These are phyloP conservation scores for Lepidocolaptes lacrymiger DNA, from an alignment of 2,797 vertebrate genomes.

Conservation along the genomic window DNA sequence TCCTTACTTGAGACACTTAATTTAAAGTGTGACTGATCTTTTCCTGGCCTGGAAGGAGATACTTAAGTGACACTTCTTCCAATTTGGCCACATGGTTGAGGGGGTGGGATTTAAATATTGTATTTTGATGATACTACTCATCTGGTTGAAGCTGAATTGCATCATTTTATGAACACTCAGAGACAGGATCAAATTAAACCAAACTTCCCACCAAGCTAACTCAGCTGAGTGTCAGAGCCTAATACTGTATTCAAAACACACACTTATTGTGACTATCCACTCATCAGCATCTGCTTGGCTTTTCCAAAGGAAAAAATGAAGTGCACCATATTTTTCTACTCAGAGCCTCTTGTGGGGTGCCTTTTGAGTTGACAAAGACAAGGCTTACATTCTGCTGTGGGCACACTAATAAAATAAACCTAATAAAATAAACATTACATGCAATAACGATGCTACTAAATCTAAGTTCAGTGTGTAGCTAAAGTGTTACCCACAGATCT, in stretches of 20 bases:
- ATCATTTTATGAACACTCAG: slow-evolving; percentile 47
- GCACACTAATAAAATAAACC: slow-evolving; percentile 69
- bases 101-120: slow-evolving; percentile 54
- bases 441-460: slow-evolving; percentile 68
- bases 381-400: slow-evolving; percentile 62
- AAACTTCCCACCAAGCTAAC: slow-evolving; percentile 55
- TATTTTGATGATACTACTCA: slow-evolving; percentile 65
- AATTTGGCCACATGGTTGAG: slow-evolving; percentile 53
- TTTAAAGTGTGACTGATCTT: slow-evolving; percentile 76
- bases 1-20: slow-evolving; percentile 74
- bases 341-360: slow-evolving; percentile 52
- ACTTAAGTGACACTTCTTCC: slow-evolving; percentile 67
- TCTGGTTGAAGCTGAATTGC: slow-evolving; percentile 63
- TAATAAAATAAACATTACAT: slow-evolving; percentile 71
- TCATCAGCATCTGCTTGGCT: slow-evolving; percentile 33
- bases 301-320: slow-evolving; percentile 44
- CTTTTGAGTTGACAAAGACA: slow-evolving; percentile 66
- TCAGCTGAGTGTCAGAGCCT: slow-evolving; percentile 26
- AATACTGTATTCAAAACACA: slow-evolving; percentile 37
- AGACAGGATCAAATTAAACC: slow-evolving; percentile 43
- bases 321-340: slow-evolving; percentile 59
- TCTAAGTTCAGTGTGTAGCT: slow-evolving; percentile 61
- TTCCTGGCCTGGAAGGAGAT: slow-evolving; percentile 68
- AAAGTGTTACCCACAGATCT: slow-evolving; percentile 66
- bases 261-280: slow-evolving; percentile 28